Evolutionary conservation across 2,113 vertebrate genomes (phyloP), one percentile per base, ranked within the genome.

Genomic region (Cyanistes caeruleus): DNA sequence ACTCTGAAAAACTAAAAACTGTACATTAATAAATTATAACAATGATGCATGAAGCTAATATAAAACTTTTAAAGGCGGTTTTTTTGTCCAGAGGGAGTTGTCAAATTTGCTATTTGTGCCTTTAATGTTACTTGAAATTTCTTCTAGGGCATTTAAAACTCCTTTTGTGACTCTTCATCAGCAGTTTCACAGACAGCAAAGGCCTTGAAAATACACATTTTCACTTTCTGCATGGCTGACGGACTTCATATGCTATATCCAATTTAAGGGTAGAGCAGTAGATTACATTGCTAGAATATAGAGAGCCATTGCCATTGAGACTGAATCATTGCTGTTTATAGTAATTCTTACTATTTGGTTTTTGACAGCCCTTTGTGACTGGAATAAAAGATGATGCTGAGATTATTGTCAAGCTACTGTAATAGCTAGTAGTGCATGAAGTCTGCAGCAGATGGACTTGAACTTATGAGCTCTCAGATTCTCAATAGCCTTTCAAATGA

Each of bases 201-300:
- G 56, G 96, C 94, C 68, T 93, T 93, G 82, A 64, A 92, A 95
- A 96, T 84, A 96, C 23, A 96, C 85, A 87, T 97, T 97, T 97
- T 95, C 79, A 86, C 97, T 97, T 97, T 97, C 96, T 94, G 93
- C 96, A 94, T 85, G 96, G 92, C 95, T 98, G 97, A 97, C 84
- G 70, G 95, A 94, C 95, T 97, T 97, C 96, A 93, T 96, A 93
- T 86, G 89, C 96, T 95, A 89, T 76, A 97, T 96, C 91, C 94
- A 97, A 97, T 97, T 97, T 98, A 96, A 97, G 95, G 88, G 82
- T 44, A 97, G 81, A 96, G 87, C 68, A 60, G 80, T 81, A 97
- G 94, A 97, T 97, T 97, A 95, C 95, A 96, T 78, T 96, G 94
- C 95, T 92, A 68, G 96, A 95, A 95, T 94, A 96, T 3, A 95